Percentiles rank a stretch among this genome's conserved stretches.
Conservation (phyloP, 1,140 invertebrate genomes). For the Lasioglossum baleicum region DNA sequence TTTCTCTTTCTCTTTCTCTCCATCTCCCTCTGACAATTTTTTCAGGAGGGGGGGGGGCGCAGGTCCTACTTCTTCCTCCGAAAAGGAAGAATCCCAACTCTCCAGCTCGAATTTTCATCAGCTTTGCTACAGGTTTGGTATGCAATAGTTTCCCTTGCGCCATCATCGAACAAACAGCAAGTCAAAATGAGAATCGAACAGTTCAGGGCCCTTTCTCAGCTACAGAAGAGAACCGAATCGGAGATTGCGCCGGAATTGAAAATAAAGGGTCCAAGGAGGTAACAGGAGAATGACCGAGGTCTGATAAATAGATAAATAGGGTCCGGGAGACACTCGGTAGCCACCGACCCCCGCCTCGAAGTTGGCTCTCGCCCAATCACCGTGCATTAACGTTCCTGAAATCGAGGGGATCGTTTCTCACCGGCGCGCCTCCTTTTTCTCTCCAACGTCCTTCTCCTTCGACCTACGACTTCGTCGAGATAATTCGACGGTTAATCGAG, state of each 20-base stretch:
- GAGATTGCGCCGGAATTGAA: no score
- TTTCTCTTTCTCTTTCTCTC: no score
- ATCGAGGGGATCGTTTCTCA: slow-evolving; percentile 46
- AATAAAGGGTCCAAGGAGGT: background rate
- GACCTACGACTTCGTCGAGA: slow-evolving; percentile 55
- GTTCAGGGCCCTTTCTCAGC: no score
- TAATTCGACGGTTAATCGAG: slow-evolving; percentile 62
- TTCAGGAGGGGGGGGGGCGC: no score
- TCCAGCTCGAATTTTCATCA: no score
- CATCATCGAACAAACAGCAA: no score
- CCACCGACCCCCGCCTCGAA: background rate
- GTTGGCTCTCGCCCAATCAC: slow-evolving; percentile 45
- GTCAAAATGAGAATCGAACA: no score
- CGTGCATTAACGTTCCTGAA: slow-evolving; percentile 50
- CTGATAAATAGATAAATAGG: slow-evolving; percentile 64
- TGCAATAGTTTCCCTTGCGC: no score
- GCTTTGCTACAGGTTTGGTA: no score
- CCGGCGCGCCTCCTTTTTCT: slow-evolving; percentile 6
- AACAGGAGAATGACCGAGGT: slow-evolving; percentile 15
- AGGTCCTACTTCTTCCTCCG: no score
- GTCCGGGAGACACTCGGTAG: slow-evolving; percentile 31
- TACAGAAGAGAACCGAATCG: background rate
- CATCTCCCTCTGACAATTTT: no score
- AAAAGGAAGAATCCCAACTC: no score
- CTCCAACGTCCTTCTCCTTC: background rate